Evolutionary conservation across 1,140 invertebrate species (phyloP).

Genomic region (Calosoma granatense): DNA sequence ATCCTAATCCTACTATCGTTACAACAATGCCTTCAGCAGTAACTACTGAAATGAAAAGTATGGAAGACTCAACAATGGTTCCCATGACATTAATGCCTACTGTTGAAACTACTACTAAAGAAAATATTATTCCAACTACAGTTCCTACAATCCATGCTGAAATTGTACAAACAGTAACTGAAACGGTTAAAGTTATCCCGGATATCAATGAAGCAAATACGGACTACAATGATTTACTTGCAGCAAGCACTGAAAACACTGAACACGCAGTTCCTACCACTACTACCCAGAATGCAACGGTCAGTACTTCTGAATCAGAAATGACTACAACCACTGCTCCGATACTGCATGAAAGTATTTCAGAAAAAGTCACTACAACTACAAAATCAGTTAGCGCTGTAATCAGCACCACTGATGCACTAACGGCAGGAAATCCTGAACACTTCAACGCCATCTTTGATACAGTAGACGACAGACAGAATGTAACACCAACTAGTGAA

Average conservation of each 20-base stretch:
- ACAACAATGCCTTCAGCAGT: not conserved
- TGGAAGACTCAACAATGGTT: too few relatives aligned
- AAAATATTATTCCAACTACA: too few relatives aligned
- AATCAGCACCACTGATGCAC: not conserved
- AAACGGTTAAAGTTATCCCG: slow-evolving; percentile 16
- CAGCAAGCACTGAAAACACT: slow-evolving; percentile 9
- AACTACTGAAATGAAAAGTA: not conserved
- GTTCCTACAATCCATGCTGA: slow-evolving; percentile 17
- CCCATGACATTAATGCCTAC: too few relatives aligned
- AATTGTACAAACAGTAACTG: slow-evolving; percentile 21
- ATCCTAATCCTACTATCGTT: not conserved
- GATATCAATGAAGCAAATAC: not conserved
- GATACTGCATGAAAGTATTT: not conserved
- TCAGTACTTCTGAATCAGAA: not conserved
- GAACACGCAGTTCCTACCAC: not conserved
- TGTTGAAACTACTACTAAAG: too few relatives aligned
- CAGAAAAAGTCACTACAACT: not conserved
- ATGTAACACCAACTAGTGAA: not conserved
- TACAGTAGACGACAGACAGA: not conserved
- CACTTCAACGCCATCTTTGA: not conserved
- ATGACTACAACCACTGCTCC: not conserved
- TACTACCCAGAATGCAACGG: slow-evolving; percentile 1
- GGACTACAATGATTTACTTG: not conserved
- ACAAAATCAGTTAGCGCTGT: not conserved
- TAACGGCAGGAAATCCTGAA: not conserved